Percentiles rank a stretch among this genome's conserved stretches.
These are phyloP conservation scores for Pyrgilauda ruficollis DNA, from an alignment of 2,113 vertebrate genomes.

Conservation along the genomic window DNA sequence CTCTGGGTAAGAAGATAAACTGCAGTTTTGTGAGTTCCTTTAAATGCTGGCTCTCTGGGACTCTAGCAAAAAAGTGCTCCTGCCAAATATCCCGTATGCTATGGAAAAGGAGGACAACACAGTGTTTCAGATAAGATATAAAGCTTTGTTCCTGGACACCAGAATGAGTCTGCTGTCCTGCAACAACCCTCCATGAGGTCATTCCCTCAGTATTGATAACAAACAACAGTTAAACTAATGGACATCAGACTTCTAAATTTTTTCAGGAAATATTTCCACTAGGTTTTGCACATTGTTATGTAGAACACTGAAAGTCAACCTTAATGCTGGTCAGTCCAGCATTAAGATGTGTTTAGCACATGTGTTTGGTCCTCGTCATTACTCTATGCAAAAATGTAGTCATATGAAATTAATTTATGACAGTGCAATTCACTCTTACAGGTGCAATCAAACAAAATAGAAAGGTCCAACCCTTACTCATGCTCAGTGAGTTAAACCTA, in stretches of 20 bases:
- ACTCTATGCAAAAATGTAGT: neutral
- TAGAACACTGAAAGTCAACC: neutral
- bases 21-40: neutral
- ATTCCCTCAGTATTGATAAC: neutral
- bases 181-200: neutral
- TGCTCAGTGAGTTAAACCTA: neutral
- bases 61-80: neutral
- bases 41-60: neutral
- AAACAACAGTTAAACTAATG: neutral
- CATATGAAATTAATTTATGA: neutral
- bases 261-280: neutral
- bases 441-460: neutral
- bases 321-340: neutral
- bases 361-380: neutral
- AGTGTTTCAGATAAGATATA: constrained; percentile 7
- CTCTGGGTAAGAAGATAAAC: neutral
- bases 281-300: neutral
- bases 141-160: neutral
- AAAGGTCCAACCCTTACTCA: neutral
- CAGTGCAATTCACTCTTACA: neutral
- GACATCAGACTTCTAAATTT: neutral
- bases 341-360: neutral
- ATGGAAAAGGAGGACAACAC: neutral
- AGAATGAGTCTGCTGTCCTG: neutral
- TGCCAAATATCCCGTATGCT: neutral